Percentiles rank a stretch among this genome's conserved stretches.
Evolutionary conservation across 2,797 vertebrate genomes (phyloP).

Genomic region (Arrhamphus sclerolepis): DNA sequence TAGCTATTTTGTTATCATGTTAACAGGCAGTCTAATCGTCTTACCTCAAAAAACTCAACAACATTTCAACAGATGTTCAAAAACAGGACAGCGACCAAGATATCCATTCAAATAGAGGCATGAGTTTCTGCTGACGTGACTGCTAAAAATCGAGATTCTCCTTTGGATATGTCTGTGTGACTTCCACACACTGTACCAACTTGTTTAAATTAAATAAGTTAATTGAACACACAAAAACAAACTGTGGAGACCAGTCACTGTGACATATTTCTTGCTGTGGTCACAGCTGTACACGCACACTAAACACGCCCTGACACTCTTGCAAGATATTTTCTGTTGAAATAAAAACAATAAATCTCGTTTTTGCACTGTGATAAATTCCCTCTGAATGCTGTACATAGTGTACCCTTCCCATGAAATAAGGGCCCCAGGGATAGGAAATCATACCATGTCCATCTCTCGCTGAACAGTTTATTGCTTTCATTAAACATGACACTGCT

Average conservation of each 20-base stretch:
- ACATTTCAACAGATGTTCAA: too few relatives aligned
- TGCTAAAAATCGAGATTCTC: constrained; percentile 5
- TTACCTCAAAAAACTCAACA: too few relatives aligned
- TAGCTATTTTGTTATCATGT: too few relatives aligned
- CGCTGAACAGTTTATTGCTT: constrained; percentile 63
- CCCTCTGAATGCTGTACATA: constrained; percentile 50
- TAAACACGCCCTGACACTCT: constrained; percentile 3
- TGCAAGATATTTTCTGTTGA: constrained; percentile 35
- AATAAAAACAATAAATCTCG: constrained; percentile 66
- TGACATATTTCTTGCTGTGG: constrained; percentile 1
- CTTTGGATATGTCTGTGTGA: constrained; percentile 2
- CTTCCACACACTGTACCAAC: constrained; percentile 12
- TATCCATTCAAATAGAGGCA: neutral
- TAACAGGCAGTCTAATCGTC: too few relatives aligned
- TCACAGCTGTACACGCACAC: constrained; percentile 13
- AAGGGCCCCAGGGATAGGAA: constrained; percentile 48
- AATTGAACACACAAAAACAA: constrained; percentile 3
- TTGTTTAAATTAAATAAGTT: constrained; percentile 28
- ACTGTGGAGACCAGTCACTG: neutral
- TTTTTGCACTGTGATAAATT: constrained; percentile 60
- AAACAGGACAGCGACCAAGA: too few relatives aligned
- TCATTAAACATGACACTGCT: constrained; percentile 55
- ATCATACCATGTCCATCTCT: constrained; percentile 55
- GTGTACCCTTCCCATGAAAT: constrained; percentile 66
- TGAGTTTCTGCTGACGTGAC: neutral